Base-by-base conservation (phyloP, 2,797 vertebrate genomes). In the Darevskia mixta region DNA sequence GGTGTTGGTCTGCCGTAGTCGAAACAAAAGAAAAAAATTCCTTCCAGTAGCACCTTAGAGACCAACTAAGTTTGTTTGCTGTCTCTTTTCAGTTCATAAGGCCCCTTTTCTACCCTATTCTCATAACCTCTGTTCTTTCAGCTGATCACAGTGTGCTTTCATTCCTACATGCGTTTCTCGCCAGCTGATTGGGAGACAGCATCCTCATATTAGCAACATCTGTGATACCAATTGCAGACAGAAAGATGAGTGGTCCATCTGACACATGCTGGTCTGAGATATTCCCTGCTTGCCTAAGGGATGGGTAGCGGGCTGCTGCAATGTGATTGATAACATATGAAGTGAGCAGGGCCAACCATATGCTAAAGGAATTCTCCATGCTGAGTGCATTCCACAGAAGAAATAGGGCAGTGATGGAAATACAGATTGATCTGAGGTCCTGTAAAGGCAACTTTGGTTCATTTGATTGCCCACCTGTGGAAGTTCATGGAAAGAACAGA, bases 311-410 rank as follows among this genome's bases (percentile, higher is more conserved):
- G 86, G 91, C 82, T 90, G 95, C 94, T 83, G 92, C 95, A 96
- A 96, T 94, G 92, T 95, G 95, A 96, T 96, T 93, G 96, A 95
- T 95, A 96, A 90, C 95, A 94, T 95, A 96, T 69, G 92, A 97
- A 95, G 79, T 93, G 87, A 91, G 91, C 91, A 94, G 94, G 38
- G 92, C 82, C 86, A 87, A 89, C 95, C 97, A 96, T 97, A 96
- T 97, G 96, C 92, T 95, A 81, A 90, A 92, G 92, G 71, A 93
- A 95, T 96, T 95, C 94, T 93, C 88, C 55, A 90, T 91, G 93
- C 88, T 93, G 92, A 92, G 89, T 45, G 79, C 86, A 91, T 90
- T 92, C 90, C 93, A 93, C 92, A 93, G 92, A 96, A 90, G 94
- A 96, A 96, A 95, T 92, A 94, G 87, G 93, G 93, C 88, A 91